These are phyloP conservation scores for Tauraco hartlaubi DNA, from an alignment of 2,797 vertebrate species.

Conservation along the genomic window DNA sequence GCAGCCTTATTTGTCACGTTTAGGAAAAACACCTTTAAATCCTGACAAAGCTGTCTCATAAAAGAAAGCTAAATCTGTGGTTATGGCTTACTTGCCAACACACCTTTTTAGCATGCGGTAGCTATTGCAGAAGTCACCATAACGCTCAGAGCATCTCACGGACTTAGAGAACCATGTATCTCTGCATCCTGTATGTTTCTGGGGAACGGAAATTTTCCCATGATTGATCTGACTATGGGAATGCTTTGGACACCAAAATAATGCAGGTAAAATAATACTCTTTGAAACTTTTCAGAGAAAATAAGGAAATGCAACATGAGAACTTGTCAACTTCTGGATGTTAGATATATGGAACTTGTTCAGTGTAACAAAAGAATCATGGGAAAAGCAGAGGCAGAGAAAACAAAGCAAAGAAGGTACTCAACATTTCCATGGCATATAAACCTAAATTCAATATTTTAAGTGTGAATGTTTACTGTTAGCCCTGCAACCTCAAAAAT, in stretches of 20 bases:
- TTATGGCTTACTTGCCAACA: background rate
- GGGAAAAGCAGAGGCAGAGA: conserved; percentile 57
- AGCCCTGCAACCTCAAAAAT: conserved; percentile 36
- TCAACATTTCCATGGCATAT: conserved; percentile 54
- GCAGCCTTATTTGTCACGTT: conserved; percentile 22
- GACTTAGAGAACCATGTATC: background rate
- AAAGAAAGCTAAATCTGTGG: background rate
- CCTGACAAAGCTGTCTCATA: conserved; percentile 1
- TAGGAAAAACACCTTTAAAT: conserved; percentile 31
- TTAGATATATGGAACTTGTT: conserved; percentile 41
- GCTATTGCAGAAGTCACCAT: background rate
- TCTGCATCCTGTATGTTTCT: background rate
- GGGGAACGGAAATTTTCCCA: conserved; percentile 34
- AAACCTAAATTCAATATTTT: conserved; percentile 56
- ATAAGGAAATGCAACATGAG: conserved; percentile 65
- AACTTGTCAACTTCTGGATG: conserved; percentile 39
- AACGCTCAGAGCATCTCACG: background rate
- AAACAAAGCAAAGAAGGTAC: conserved; percentile 61
- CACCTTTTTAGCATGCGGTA: background rate
- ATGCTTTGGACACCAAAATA: conserved; percentile 6
- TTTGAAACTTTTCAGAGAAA: conserved; percentile 45
- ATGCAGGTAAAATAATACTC: conserved; percentile 67
- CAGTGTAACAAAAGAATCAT: conserved; percentile 71
- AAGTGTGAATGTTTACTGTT: conserved; percentile 40
- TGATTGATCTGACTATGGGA: conserved; percentile 44